Evolutionary conservation across 2,797 vertebrate genomes (phyloP), one percentile per base, ranked within the genome.

Genomic region (Centroberyx gerrardi): DNA sequence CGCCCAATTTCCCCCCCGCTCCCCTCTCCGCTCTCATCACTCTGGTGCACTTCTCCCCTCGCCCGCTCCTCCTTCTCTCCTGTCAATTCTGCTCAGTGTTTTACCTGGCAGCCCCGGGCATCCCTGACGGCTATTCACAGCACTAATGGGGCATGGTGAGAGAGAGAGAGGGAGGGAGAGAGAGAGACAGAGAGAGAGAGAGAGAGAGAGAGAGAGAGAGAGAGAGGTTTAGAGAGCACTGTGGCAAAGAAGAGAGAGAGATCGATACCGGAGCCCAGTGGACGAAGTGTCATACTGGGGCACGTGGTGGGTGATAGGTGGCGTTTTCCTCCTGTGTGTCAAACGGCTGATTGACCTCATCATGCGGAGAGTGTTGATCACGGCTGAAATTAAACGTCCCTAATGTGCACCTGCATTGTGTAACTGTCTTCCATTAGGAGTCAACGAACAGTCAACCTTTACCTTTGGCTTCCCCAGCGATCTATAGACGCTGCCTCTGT

Each of bases 111-210:
- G 82, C 87, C 84, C 63, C 8, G 6, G 83, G 87, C 83, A 2
- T 78, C 81, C 82, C 92, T 81, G 62, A 70, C 33, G 72, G 88
- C 88, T 84, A 58, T 84, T 83, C 89, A 85, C 82, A 83, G 72
- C 79, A 81, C 77, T 90, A 90, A 92, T 88, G 82, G 83, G 79
- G 69, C 74, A 70, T 22, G 62, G 81, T 81, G 68, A 77, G 63
- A 14, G 62, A 56, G 67, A 55, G 51, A 52, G 33, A 4, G 51
- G 15, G 33, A 1, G 28, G 4, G 54, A 40, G 0, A 22, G 10
- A 0, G 22, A n/a, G 6, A 40, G 51, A 40, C 60, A 46, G 0
- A 3, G 38, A 33, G 22, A 56, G 59, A 74, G 33, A 12, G 27
- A 67, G 10, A 66, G 5, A 8, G 8, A 18, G 48, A 72, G 62